Base-by-base conservation (phyloP, 2,888 invertebrate species). In the Camptogramma bilineatum region DNA sequence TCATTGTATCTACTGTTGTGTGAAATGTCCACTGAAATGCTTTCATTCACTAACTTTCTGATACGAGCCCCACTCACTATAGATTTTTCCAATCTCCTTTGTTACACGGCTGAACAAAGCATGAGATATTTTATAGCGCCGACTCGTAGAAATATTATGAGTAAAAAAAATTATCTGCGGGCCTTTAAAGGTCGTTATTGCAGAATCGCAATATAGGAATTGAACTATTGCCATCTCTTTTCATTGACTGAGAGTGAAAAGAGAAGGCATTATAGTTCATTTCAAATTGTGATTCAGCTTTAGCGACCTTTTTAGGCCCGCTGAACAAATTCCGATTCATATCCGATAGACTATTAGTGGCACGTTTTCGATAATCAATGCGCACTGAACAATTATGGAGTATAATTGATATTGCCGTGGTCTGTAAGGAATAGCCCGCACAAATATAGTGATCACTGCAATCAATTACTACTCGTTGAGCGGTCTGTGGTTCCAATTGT, bases 381-480 rank as follows among this genome's bases (percentile, higher is more conserved):
- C 62, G 68, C 59, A 57, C 59, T 55, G 59, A 73, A 71, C 74
- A 72, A 73, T 73, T 67, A 71, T 70, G 56, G 61, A 51, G 62
- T 74, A 74, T 78, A 80, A 80, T 78, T 79, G 80, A 79, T 80
- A 78, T 77, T 79, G 79, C 78, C 79, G 81, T 78, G 73, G 71
- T 69, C 76, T 77, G 72, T 76, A 85, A 78, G 80, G 83, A 83
- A 84, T 82, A 77, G 80, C 77, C 73, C 58, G 72, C 72, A 76
- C 80, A 79, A 82, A 84, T 83, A 83, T 83, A 83, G 80, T 79
- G 82, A 85, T 85, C 82, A 74, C 73, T 76, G 75, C 83, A 85
- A 86, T 87, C 91, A 91, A 92, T 91, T 91, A 90, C 87, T 80
- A 75, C 86, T 89, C 78, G 85, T 91, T 91, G 88, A 88, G 82